A percentile compares a stretch with the other conserved stretches of the same genome.
phyloP scores from a whole-genome alignment of 2,113 vertebrate species.

The Bubo blakistoni region DNA sequence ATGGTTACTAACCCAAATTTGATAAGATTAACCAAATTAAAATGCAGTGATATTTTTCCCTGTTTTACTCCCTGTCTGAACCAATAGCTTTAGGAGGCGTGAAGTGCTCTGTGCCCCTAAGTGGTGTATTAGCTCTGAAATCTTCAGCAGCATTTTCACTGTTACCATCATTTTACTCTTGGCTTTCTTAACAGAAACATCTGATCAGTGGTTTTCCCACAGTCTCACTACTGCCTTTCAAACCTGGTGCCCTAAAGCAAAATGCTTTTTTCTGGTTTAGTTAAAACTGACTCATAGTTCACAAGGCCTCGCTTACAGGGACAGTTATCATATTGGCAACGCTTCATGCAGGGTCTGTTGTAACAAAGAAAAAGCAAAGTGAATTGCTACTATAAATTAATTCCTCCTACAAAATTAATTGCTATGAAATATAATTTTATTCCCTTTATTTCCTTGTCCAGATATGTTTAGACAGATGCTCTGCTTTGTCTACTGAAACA shows the following conservation, averaged over 20 bases:
- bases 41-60: background rate
- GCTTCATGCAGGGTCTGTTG: background rate
- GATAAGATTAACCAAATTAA: background rate
- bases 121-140: background rate
- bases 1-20: background rate
- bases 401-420: constrained; percentile 19
- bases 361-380: background rate
- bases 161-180: background rate
- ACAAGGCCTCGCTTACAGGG: background rate
- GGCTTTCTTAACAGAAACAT: background rate
- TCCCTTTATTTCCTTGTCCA: background rate
- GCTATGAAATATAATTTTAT: background rate
- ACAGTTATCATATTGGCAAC: background rate
- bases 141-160: background rate
- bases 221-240: background rate
- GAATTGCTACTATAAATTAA: background rate
- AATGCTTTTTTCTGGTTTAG: background rate
- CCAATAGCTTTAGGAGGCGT: background rate
- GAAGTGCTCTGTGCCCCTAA: background rate
- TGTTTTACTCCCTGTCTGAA: background rate
- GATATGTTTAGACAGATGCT: constrained; percentile 21
- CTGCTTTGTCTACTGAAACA: background rate
- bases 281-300: background rate
- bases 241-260: background rate
- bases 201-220: background rate